Evolutionary conservation across 2,888 invertebrate genomes (phyloP).

Genomic region (Galerucella nymphaeae): DNA sequence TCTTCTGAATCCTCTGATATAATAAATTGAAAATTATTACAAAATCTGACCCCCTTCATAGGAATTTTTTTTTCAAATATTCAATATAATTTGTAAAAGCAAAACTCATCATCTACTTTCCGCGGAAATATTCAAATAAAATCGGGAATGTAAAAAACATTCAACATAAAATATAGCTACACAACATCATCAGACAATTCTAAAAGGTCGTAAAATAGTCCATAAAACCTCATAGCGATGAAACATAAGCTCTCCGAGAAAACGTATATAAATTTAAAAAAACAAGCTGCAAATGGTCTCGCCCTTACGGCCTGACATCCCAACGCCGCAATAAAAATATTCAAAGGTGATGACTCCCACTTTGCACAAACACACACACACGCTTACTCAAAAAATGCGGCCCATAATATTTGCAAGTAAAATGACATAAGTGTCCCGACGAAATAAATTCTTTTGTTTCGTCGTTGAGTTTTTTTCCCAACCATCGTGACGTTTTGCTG

Average conservation of each 20-base stretch:
- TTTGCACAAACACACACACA: constrained; percentile 58
- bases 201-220: constrained; percentile 29
- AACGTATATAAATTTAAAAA: constrained; percentile 48
- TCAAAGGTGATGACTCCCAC: constrained; percentile 66
- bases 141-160: no score
- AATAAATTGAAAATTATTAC: no score
- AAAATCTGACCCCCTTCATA: no score
- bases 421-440: constrained; percentile 64
- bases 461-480: constrained; percentile 50
- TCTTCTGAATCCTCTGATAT: no score
- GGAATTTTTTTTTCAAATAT: no score
- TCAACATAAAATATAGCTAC: not conserved
- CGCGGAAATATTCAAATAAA: no score
- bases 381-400: constrained; percentile 21
- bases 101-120: no score
- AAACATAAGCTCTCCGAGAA: constrained; percentile 30
- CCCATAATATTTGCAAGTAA: constrained; percentile 67
- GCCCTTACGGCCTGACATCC: constrained; percentile 52
- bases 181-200: constrained; percentile 26
- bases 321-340: constrained; percentile 63
- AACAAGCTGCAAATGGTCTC: constrained; percentile 55
- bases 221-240: constrained; percentile 35
- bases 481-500: constrained; percentile 21
- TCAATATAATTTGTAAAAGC: no score
- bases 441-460: constrained; percentile 65